phyloP scores from a whole-genome alignment of 2,888 invertebrate genomes.

The Acrobasis repandana region DNA sequence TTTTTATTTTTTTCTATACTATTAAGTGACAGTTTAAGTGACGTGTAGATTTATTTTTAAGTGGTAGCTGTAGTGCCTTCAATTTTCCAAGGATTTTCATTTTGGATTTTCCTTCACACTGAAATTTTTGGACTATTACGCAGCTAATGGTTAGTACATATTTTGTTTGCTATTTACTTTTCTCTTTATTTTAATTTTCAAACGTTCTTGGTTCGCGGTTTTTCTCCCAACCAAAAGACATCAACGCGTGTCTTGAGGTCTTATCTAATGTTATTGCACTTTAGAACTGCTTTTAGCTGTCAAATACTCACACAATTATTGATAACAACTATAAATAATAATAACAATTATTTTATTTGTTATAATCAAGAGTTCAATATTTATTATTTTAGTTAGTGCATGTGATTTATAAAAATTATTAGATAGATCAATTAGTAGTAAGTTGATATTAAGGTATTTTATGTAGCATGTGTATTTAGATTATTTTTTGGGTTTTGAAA shows the following conservation, averaged over 20 bases:
- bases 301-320: neutral
- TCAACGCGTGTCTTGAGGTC: constrained; percentile 64
- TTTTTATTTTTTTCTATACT: constrained; percentile 58
- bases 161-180: constrained; percentile 26
- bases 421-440: too few species aligned
- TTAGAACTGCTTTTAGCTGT: neutral
- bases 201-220: constrained; percentile 26
- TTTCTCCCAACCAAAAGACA: constrained; percentile 65
- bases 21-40: constrained; percentile 75
- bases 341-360: too few species aligned
- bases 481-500: too few species aligned
- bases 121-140: constrained; percentile 52
- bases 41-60: constrained; percentile 71
- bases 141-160: constrained; percentile 61
- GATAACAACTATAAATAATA: neutral
- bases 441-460: too few species aligned
- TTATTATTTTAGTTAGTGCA: too few species aligned
- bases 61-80: constrained; percentile 52
- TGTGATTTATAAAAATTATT: too few species aligned
- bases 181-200: constrained; percentile 19
- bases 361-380: too few species aligned
- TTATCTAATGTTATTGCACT: constrained; percentile 7
- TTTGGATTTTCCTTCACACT: constrained; percentile 56
- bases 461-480: too few species aligned
- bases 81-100: constrained; percentile 32